Evolutionary conservation across 2,888 invertebrate genomes (phyloP).

Genomic region (Xestobium rufovillosum): DNA sequence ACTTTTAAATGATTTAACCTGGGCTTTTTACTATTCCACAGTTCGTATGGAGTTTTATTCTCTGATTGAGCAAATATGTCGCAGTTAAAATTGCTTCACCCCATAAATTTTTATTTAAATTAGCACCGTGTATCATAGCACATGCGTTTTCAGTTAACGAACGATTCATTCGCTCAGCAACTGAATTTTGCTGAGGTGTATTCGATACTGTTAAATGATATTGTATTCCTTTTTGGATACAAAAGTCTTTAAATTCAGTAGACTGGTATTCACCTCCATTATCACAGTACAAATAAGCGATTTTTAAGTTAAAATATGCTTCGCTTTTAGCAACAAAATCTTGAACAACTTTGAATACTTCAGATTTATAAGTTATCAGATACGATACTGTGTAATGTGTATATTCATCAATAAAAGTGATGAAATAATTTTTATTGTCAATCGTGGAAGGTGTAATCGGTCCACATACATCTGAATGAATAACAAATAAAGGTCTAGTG

Average conservation of each 20-base stretch:
- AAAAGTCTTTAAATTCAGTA: slow-evolving; percentile 15
- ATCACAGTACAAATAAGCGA: slow-evolving; percentile 16
- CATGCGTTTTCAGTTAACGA: slow-evolving; percentile 27
- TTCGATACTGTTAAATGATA: slow-evolving; percentile 14
- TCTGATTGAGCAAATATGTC: slow-evolving; percentile 19
- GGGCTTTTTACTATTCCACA: slow-evolving; percentile 32
- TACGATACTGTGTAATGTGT: slow-evolving; percentile 18
- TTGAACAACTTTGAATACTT: slow-evolving; percentile 14
- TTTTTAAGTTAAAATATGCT: slow-evolving; percentile 18
- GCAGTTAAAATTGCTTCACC: slow-evolving; percentile 25
- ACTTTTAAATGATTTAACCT: slow-evolving; percentile 26
- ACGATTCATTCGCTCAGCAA: slow-evolving; percentile 17
- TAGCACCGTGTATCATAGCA: slow-evolving; percentile 23
- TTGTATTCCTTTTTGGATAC: slow-evolving; percentile 17
- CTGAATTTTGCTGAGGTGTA: slow-evolving; percentile 20
- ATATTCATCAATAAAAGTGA: slow-evolving; percentile 16
- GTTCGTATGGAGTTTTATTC: slow-evolving; percentile 16
- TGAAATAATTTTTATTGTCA: slow-evolving; percentile 18
- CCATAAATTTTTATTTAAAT: slow-evolving; percentile 33
- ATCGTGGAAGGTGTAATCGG: slow-evolving; percentile 16
- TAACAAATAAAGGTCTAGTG: slow-evolving; percentile 15
- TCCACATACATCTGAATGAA: slow-evolving; percentile 18
- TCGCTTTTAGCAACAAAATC: slow-evolving; percentile 18
- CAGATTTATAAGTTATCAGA: slow-evolving; percentile 18
- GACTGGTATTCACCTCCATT: slow-evolving; percentile 22